These are phyloP conservation scores for Agrotis clavis DNA, from an alignment of 2,888 invertebrate genomes.

Conservation along the genomic window DNA sequence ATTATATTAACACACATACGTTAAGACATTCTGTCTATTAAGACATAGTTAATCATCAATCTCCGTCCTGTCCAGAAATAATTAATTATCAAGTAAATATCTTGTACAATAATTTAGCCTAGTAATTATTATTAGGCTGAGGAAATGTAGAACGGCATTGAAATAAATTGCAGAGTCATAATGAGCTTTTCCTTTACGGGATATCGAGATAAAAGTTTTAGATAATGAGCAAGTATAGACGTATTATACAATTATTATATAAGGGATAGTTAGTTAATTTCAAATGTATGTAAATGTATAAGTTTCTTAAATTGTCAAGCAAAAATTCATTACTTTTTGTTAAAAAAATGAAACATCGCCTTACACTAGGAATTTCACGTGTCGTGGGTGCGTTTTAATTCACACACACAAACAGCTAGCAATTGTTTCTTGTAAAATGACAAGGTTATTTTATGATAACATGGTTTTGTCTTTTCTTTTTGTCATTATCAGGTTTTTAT, in stretches of 20 bases:
- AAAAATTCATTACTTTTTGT: too few species aligned
- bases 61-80: slow-evolving; percentile 45
- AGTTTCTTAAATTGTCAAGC: background rate
- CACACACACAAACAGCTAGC: too few species aligned
- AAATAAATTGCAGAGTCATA: slow-evolving; percentile 39
- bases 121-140: slow-evolving; percentile 26
- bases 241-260: slow-evolving; percentile 12
- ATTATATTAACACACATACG: slow-evolving; percentile 29
- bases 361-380: too few species aligned
- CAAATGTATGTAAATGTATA: background rate
- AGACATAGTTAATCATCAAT: slow-evolving; percentile 47
- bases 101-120: slow-evolving; percentile 15
- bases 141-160: slow-evolving; percentile 49
- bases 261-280: slow-evolving; percentile 4
- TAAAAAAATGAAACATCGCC: too few species aligned
- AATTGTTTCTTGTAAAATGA: background rate
- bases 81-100: slow-evolving; percentile 40
- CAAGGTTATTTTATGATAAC: background rate
- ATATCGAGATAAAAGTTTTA: slow-evolving; percentile 18
- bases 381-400: too few species aligned
- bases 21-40: slow-evolving; percentile 39
- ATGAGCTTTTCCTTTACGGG: slow-evolving; percentile 27
- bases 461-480: too few species aligned
- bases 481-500: too few species aligned
- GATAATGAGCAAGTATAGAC: background rate